Conservation (phyloP, 2,797 vertebrate species). For the Siniperca scherzeri region DNA sequence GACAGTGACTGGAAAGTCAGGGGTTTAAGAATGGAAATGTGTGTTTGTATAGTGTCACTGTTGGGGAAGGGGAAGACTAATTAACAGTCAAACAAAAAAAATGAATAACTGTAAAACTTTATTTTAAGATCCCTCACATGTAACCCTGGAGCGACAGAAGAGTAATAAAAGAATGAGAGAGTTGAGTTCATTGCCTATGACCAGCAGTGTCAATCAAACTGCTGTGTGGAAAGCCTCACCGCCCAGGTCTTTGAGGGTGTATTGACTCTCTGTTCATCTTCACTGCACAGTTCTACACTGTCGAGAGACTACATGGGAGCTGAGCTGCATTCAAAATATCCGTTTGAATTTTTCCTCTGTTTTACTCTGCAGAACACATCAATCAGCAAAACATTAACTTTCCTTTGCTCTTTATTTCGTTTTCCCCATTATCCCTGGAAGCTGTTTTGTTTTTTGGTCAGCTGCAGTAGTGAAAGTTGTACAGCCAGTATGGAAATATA, state of each 20-base stretch:
- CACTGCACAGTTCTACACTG: conserved; percentile 48
- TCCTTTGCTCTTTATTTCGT: not conserved
- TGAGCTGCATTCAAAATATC: conserved; percentile 13
- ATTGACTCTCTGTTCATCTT: conserved; percentile 68
- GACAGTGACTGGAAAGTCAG: conserved; percentile 52
- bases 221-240: conserved; percentile 61
- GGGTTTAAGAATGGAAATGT: conserved; percentile 61
- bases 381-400: not conserved
- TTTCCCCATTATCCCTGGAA: not conserved
- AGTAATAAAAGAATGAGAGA: not conserved
- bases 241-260: conserved; percentile 69
- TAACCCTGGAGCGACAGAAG: not conserved
- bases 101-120: conserved; percentile 37
- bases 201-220: conserved; percentile 76
- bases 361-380: not conserved
- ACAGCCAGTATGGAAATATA: not conserved
- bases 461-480: not conserved
- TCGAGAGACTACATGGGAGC: conserved; percentile 24
- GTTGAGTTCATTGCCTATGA: conserved; percentile 69
- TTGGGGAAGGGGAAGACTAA: conserved; percentile 21
- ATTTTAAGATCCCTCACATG: not conserved
- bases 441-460: not conserved
- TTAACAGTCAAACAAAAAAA: conserved; percentile 41
- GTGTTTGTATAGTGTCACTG: conserved; percentile 47
- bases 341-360: not conserved